Percentiles rank a stretch among this genome's conserved stretches.
Conservation (phyloP, 92 coral and sea anemone species). For the Pocillopora meandrina region DNA sequence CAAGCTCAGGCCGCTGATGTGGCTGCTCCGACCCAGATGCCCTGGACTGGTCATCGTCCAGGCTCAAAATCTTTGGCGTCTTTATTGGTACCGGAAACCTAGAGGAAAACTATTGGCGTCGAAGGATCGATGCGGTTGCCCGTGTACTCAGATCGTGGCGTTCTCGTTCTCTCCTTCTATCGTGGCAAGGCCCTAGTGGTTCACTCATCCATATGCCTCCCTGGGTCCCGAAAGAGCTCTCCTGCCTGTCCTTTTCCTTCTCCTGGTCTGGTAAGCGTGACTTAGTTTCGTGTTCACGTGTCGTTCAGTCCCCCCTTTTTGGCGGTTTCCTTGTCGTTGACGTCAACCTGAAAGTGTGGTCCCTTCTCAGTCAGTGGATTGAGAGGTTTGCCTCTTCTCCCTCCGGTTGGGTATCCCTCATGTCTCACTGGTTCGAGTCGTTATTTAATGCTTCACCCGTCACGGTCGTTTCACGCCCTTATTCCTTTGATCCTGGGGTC, state of each 20-base stretch:
- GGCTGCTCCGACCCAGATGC: constrained; percentile 20
- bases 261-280: constrained; percentile 22
- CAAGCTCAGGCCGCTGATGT: constrained; percentile 57
- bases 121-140: constrained; percentile 4
- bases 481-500: background rate
- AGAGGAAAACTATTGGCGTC: constrained; percentile 30
- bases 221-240: background rate
- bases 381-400: background rate
- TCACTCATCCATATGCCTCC: constrained; percentile 30
- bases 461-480: constrained; percentile 5
- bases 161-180: constrained; percentile 1
- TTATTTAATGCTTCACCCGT: background rate
- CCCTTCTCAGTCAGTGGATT: constrained; percentile 24
- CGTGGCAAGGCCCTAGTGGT: constrained; percentile 29
- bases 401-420: background rate
- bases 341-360: background rate
- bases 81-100: constrained; percentile 26
- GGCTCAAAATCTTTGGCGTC: constrained; percentile 36
- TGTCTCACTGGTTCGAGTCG: background rate
- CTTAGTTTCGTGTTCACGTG: background rate
- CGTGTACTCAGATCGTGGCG: constrained; percentile 34
- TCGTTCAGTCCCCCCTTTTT: background rate
- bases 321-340: constrained; percentile 22
- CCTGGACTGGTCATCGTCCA: constrained; percentile 43
- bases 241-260: background rate